Evolutionary conservation across 1,140 invertebrate genomes (phyloP), one percentile per base, ranked within the genome.

Genomic region (Mya arenaria): DNA sequence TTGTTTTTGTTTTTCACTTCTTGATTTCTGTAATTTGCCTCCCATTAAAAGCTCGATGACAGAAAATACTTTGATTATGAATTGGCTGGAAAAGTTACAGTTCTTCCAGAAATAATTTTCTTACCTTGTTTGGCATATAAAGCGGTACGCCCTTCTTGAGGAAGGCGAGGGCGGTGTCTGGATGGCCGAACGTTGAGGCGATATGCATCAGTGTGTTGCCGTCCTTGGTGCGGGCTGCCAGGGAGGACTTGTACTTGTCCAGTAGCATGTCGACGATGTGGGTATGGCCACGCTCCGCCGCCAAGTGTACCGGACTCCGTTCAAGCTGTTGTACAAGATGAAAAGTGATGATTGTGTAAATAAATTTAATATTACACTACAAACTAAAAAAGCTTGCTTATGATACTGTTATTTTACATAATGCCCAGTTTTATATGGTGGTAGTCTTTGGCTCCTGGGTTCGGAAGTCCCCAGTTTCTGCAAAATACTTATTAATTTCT

Each of bases 61-160:
- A n/a, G n/a, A n/a, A n/a, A n/a, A n/a, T n/a, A n/a, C n/a, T n/a
- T n/a, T n/a, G n/a, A n/a, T n/a, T n/a, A n/a, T n/a, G n/a, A n/a
- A n/a, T n/a, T n/a, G n/a, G n/a, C n/a, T n/a, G n/a, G n/a, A n/a
- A n/a, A n/a, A n/a, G n/a, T n/a, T n/a, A n/a, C n/a, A n/a, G n/a
- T n/a, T n/a, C n/a, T n/a, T n/a, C n/a, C n/a, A n/a, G n/a, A n/a
- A n/a, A n/a, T n/a, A n/a, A n/a, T n/a, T n/a, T n/a, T n/a, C n/a
- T 6, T 79, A 93, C 92, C 89, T 99, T 99, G 93, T 99, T 99
- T 82, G 99, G 98, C 98, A 99, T 99, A 90, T 99, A 97, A 0
- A 99, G 94, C 82, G 99, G 99, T n/a, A 99, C 98, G 4, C 99
- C 99, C 92, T 99, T 99, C 91, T 98, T 99, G 90, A 99, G 97